phyloP scores from a whole-genome alignment of 30 jellyfish, hydroid and myxozoan species.

The Hydractinia symbiolongicarpus region DNA sequence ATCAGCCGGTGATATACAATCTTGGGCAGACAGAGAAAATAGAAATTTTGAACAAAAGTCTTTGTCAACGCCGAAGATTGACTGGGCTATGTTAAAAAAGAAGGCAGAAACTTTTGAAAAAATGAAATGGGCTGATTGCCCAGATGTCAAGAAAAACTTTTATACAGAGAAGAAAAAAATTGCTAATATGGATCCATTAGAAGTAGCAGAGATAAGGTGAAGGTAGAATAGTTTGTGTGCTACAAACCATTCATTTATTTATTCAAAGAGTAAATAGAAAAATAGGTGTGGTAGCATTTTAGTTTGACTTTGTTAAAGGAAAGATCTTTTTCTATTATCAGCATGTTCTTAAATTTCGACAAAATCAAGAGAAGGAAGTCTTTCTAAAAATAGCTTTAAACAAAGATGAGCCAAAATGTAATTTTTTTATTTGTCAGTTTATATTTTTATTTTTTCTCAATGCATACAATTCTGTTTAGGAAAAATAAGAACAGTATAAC shows the following conservation, averaged over 20 bases:
- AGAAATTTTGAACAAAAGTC: constrained; percentile 1
- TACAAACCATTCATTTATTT: background rate
- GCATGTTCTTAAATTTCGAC: no score
- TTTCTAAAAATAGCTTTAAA: no score
- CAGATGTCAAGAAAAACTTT: constrained; percentile 51
- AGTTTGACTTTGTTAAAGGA: background rate
- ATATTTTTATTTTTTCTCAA: no score
- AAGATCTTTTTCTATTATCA: no score
- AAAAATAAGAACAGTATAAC: constrained; percentile 57
- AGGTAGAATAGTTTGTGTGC: background rate
- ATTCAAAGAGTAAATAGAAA: no score
- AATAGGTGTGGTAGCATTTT: no score
- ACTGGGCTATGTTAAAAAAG: constrained; percentile 23
- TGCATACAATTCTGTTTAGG: no score
- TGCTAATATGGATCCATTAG: constrained; percentile 37
- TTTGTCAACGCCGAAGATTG: constrained; percentile 14
- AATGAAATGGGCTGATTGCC: constrained; percentile 45
- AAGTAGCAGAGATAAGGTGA: constrained; percentile 75
- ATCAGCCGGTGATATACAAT: constrained; percentile 45
- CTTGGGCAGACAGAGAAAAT: constrained; percentile 41
- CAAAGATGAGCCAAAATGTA: no score
- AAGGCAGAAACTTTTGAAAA: background rate
- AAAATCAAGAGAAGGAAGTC: no score
- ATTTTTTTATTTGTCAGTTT: no score
- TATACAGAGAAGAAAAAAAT: constrained; percentile 52